Percentiles rank a stretch among this genome's conserved stretches.
Evolutionary conservation across 2,888 invertebrate genomes (phyloP).

Genomic region (Limnephilus auricula): DNA sequence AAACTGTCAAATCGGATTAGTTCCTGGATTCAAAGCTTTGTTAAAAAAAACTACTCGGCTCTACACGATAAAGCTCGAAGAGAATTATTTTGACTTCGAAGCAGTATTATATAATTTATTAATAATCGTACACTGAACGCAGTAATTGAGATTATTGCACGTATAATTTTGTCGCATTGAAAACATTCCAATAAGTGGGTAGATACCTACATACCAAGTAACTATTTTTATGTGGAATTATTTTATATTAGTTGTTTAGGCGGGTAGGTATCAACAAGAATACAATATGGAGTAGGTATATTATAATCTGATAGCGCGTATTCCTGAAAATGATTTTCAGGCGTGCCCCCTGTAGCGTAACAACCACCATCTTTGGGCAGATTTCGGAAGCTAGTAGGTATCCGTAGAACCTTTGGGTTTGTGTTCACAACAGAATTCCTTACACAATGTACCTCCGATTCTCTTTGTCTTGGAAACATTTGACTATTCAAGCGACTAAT

Average conservation of each 20-base stretch:
- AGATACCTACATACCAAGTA: background rate
- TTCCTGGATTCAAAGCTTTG: background rate
- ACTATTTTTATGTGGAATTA: background rate
- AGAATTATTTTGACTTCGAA: background rate
- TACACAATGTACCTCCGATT: conserved; percentile 30
- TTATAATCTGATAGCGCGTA: background rate
- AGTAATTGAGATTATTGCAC: background rate
- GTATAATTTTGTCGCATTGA: background rate
- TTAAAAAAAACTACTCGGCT: background rate
- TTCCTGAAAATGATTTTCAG: conserved; percentile 50
- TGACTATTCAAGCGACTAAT: conserved; percentile 22
- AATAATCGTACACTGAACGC: background rate
- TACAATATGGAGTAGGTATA: background rate
- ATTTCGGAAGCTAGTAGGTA: conserved; percentile 50
- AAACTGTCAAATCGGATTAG: background rate
- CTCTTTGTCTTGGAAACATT: conserved; percentile 48
- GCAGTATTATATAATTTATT: background rate
- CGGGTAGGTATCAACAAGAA: background rate
- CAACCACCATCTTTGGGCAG: conserved; percentile 57
- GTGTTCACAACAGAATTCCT: conserved; percentile 41
- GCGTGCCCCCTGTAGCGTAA: conserved; percentile 54
- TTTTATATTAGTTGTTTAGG: background rate
- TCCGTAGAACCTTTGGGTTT: conserved; percentile 47
- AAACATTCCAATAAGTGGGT: background rate
- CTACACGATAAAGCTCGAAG: background rate